These are phyloP conservation scores for Hylomyscus alleni DNA, from an alignment of 2,797 vertebrate species.

Conservation along the genomic window DNA sequence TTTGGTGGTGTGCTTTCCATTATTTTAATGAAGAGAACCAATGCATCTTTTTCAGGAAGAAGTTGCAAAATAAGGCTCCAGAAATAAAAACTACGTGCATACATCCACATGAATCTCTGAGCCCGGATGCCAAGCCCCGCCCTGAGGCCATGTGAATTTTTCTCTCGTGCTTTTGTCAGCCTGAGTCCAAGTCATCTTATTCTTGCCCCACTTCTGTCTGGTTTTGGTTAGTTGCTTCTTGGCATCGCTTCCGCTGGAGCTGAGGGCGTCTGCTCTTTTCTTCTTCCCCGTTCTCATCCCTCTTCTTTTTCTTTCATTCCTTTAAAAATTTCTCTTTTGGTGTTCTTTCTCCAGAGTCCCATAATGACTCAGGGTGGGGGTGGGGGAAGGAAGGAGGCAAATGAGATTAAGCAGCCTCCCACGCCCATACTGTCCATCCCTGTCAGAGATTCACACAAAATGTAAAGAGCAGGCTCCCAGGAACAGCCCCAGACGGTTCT, in stretches of 20 bases:
- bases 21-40: conserved; percentile 55
- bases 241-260: conserved; percentile 81
- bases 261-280: conserved; percentile 60
- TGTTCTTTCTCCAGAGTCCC: conserved; percentile 60
- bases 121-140: conserved; percentile 66
- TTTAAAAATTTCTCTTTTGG: conserved; percentile 58
- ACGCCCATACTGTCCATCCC: neutral
- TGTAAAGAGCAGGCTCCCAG: neutral
- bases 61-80: conserved; percentile 71
- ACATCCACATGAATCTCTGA: conserved; percentile 52
- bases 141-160: conserved; percentile 75
- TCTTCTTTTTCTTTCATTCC: conserved; percentile 1
- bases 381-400: neutral
- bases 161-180: conserved; percentile 75
- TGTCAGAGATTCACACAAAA: neutral
- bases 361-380: neutral
- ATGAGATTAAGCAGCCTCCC: neutral
- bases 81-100: conserved; percentile 66
- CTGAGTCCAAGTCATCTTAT: conserved; percentile 75
- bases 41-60: conserved; percentile 64
- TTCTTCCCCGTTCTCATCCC: neutral
- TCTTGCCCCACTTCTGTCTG: conserved; percentile 81
- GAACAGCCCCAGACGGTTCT: neutral
- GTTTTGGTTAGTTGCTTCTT: conserved; percentile 84
- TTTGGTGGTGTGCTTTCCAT: neutral